A percentile compares a stretch with the other conserved stretches of the same genome.
phyloP scores from a whole-genome alignment of 2,888 invertebrate genomes.

The Synergus umbraculus region DNA sequence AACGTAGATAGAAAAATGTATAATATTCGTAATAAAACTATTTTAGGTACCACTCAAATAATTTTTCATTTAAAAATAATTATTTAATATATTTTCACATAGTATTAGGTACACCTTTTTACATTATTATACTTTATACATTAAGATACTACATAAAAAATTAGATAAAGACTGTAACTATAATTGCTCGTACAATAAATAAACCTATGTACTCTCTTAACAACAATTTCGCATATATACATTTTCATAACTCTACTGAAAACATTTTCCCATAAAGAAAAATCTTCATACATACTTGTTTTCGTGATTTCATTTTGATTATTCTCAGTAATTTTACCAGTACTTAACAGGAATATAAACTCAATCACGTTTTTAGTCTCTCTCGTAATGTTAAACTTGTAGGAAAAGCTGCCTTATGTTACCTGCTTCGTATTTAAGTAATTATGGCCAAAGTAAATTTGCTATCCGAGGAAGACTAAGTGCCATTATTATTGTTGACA shows the following conservation, averaged over 20 bases:
- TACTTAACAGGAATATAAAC: neutral
- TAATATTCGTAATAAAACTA: neutral
- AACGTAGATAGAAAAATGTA: neutral
- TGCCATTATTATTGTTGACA: constrained; percentile 87
- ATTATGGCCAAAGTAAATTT: constrained; percentile 79
- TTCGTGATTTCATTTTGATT: neutral
- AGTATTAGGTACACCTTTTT: neutral
- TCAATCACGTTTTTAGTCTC: neutral
- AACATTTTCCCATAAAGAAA: neutral
- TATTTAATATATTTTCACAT: neutral
- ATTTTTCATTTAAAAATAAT: neutral
- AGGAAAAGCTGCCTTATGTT: neutral
- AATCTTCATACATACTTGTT: neutral
- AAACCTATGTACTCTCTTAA: neutral
- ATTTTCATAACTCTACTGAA: neutral
- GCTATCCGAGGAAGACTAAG: constrained; percentile 84
- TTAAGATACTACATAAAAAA: neutral
- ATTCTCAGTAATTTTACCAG: neutral
- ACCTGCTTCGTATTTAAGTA: neutral
- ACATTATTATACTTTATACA: neutral
- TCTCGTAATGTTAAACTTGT: neutral
- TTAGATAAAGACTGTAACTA: neutral
- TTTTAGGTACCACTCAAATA: neutral
- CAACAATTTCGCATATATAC: neutral
- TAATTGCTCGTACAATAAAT: neutral